Percentiles rank a stretch among this genome's conserved stretches.
These are phyloP conservation scores for Hymenopus coronatus DNA, from an alignment of 2,888 invertebrate genomes.

Conservation along the genomic window DNA sequence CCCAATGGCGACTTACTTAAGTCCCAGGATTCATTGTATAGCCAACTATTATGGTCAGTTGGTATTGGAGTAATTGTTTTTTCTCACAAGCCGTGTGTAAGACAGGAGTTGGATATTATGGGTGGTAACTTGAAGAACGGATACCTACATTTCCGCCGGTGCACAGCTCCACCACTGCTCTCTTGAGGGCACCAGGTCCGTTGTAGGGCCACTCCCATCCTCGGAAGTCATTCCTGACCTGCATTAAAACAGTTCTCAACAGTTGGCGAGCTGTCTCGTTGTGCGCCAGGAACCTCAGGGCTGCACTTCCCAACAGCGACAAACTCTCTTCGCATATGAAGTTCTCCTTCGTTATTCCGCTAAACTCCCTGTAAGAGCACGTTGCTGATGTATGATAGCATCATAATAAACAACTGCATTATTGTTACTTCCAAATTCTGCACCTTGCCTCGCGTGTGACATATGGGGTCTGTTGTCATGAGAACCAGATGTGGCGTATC, in stretches of 20 bases:
- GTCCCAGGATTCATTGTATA: too few species aligned
- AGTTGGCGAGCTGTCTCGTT: constrained; percentile 59
- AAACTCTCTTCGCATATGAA: constrained; percentile 62
- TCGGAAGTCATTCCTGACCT: constrained; percentile 41
- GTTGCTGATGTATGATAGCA: too few species aligned
- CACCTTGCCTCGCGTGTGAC: too few species aligned
- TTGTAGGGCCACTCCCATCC: constrained; percentile 60
- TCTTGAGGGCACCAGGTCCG: constrained; percentile 66
- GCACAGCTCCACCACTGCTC: constrained; percentile 59
- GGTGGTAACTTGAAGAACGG: background rate
- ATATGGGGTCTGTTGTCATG: too few species aligned
- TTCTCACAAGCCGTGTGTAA: too few species aligned
- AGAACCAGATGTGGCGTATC: too few species aligned
- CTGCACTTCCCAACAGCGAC: constrained; percentile 61
- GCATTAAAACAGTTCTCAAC: constrained; percentile 50
- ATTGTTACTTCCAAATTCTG: too few species aligned
- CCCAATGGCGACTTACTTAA: too few species aligned
- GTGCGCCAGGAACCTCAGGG: constrained; percentile 57
- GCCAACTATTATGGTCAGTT: too few species aligned
- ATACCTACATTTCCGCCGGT: constrained; percentile 33
- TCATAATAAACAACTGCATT: too few species aligned
- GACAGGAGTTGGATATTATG: too few species aligned
- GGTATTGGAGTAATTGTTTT: too few species aligned
- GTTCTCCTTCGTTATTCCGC: constrained; percentile 45
- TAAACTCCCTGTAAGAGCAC: background rate